Evolutionary conservation across 2,797 vertebrate species (phyloP).

Genomic region (Myotis findleyi): DNA sequence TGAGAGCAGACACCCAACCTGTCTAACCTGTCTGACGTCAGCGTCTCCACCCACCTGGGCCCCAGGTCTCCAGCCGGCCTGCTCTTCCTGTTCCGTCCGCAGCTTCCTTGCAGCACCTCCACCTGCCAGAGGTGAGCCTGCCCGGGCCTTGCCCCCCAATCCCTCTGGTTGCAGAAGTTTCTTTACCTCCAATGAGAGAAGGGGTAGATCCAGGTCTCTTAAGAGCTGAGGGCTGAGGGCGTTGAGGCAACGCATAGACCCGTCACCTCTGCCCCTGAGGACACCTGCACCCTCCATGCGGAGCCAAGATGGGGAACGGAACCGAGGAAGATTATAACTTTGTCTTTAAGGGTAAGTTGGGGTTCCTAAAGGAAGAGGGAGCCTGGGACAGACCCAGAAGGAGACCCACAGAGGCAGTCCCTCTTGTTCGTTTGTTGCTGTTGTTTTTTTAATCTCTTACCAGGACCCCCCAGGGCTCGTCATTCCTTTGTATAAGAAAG

Average conservation of each 20-base stretch:
- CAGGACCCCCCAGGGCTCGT: not conserved
- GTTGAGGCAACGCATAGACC: not conserved
- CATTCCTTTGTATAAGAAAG: not conserved
- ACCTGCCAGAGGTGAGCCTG: conserved; percentile 43
- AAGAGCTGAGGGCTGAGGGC: conserved; percentile 60
- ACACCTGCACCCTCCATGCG: conserved; percentile 63
- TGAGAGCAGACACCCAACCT: conserved; percentile 71
- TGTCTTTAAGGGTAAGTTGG: conserved; percentile 96
- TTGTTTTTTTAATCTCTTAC: not conserved
- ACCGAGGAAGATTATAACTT: conserved; percentile 95
- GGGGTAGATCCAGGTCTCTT: not conserved
- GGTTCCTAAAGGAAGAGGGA: not conserved
- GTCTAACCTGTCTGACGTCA: conserved; percentile 84
- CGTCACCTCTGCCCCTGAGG: conserved; percentile 3
- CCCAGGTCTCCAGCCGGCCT: conserved; percentile 57
- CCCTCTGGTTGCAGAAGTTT: not conserved
- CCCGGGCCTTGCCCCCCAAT: not conserved
- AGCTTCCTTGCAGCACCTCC: conserved; percentile 17
- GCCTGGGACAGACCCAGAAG: not conserved
- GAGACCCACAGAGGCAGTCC: not conserved
- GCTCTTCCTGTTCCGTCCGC: conserved; percentile 77
- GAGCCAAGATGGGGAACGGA: conserved; percentile 90
- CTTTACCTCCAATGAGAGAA: conserved; percentile 54
- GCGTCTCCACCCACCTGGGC: conserved; percentile 77
- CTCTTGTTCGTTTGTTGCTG: not conserved